phyloP scores from a whole-genome alignment of 2,113 vertebrate species.

The Pristiophorus japonicus region DNA sequence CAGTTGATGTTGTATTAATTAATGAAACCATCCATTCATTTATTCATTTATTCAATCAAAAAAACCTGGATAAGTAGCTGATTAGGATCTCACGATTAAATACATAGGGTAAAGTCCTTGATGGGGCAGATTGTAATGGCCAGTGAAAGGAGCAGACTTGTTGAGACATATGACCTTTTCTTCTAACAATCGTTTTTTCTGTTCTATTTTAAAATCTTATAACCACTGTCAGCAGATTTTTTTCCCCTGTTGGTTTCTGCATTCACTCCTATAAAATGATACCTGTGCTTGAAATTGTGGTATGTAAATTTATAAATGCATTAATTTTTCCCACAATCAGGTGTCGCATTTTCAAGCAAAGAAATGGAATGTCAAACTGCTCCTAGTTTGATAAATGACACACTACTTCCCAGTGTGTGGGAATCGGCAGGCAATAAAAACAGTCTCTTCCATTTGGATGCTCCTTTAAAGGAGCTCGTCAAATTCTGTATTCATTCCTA shows the following conservation, averaged over 20 bases:
- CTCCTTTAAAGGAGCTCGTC: neutral
- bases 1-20: constrained; percentile 7
- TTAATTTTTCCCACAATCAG: neutral
- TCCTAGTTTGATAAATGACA: neutral
- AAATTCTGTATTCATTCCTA: neutral
- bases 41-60: neutral
- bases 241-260: neutral
- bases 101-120: neutral
- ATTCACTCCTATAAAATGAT: neutral
- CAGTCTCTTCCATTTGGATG: neutral
- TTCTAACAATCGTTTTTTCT: neutral
- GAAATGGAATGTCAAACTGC: neutral
- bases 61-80: neutral
- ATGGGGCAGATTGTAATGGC: neutral
- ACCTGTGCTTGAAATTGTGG: neutral
- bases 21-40: neutral
- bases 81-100: neutral
- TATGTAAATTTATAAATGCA: neutral
- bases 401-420: neutral
- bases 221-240: neutral
- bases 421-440: neutral
- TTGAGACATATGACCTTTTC: neutral
- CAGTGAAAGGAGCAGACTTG: neutral
- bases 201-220: neutral
- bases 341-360: neutral